phyloP scores from a whole-genome alignment of 2,888 invertebrate genomes.

The Brachyptera risi region DNA sequence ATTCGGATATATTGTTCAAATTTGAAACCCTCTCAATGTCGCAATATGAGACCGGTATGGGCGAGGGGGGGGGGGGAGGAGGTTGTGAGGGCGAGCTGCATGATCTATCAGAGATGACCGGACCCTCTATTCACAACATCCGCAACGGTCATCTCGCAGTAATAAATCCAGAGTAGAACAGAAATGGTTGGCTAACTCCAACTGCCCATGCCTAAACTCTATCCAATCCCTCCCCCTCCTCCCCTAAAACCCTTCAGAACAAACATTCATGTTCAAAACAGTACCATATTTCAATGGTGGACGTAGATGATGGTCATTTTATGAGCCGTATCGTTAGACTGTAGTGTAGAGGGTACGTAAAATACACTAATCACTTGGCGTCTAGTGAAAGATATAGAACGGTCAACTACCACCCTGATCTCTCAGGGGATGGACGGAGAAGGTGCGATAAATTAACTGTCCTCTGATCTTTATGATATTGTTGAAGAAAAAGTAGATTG shows the following conservation, averaged over 20 bases:
- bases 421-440: too few species aligned
- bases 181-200: slow-evolving; percentile 31
- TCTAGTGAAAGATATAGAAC: too few species aligned
- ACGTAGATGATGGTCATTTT: slow-evolving; percentile 29
- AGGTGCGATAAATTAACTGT: too few species aligned
- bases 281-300: slow-evolving; percentile 31
- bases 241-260: slow-evolving; percentile 18
- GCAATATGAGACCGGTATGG: slow-evolving; percentile 13
- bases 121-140: slow-evolving; percentile 24
- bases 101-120: slow-evolving; percentile 26
- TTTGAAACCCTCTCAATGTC: slow-evolving; percentile 23
- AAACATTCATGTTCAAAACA: slow-evolving; percentile 28
- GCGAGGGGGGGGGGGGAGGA: neutral
- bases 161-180: slow-evolving; percentile 30
- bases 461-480: too few species aligned
- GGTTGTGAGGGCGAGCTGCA: slow-evolving; percentile 4
- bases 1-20: slow-evolving; percentile 28
- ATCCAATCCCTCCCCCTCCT: slow-evolving; percentile 2
- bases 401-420: too few species aligned
- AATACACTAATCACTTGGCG: slow-evolving; percentile 1
- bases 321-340: slow-evolving; percentile 31
- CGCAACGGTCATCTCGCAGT: slow-evolving; percentile 30
- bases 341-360: too few species aligned
- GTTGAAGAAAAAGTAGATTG: too few species aligned
- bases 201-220: slow-evolving; percentile 5